A percentile compares a stretch with the other conserved stretches of the same genome.
These are phyloP conservation scores for Amiota minor DNA, from an alignment of 2,888 invertebrate genomes.

Conservation along the genomic window DNA sequence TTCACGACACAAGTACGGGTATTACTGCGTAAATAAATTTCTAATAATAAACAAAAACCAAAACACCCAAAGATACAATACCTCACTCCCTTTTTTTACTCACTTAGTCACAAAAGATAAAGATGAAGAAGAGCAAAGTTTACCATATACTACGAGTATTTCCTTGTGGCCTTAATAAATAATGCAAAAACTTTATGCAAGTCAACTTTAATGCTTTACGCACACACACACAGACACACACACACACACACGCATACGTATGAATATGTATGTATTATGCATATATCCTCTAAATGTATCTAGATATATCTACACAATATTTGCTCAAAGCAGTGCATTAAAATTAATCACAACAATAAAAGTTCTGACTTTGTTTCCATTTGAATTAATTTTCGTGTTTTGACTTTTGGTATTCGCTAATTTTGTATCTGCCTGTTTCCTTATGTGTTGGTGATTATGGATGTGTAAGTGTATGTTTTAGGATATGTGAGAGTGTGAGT, in stretches of 20 bases:
- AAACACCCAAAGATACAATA: not conserved
- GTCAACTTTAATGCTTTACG: conserved; percentile 47
- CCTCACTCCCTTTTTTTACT: not conserved
- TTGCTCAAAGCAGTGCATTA: conserved; percentile 21
- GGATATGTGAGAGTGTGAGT: not conserved
- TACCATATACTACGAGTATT: too few species aligned
- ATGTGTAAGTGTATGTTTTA: not conserved
- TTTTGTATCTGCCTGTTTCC: too few species aligned
- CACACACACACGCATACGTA: conserved; percentile 23
- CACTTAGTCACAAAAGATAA: not conserved
- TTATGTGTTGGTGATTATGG: not conserved
- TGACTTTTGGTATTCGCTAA: conserved; percentile 7
- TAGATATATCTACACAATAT: too few species aligned
- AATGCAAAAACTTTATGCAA: conserved; percentile 51
- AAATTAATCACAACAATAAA: conserved; percentile 30
- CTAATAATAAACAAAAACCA: conserved; percentile 13
- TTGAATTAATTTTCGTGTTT: conserved; percentile 28
- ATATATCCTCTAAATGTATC: not conserved
- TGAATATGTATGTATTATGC: too few species aligned
- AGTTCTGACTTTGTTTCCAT: conserved; percentile 18
- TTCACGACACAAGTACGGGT: conserved; percentile 61
- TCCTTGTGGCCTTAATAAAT: conserved; percentile 55
- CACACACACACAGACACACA: conserved; percentile 19
- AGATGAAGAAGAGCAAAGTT: conserved; percentile 19
- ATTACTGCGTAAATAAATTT: conserved; percentile 66